Evolutionary conservation across 2,888 invertebrate genomes (phyloP).

Genomic region (Drosophila hamatofila): DNA sequence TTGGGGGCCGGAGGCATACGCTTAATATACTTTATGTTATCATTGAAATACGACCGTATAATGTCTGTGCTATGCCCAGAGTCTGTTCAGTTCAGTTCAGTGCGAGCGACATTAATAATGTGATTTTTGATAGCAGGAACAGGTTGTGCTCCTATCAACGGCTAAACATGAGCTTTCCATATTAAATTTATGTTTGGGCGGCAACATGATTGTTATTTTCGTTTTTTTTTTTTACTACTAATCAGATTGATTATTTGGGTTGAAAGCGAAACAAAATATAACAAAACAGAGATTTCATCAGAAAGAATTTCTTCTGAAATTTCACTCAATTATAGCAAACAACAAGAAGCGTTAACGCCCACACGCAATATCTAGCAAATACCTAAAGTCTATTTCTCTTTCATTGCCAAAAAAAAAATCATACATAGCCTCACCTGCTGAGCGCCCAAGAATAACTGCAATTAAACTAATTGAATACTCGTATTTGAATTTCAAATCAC

Average conservation of each 20-base stretch:
- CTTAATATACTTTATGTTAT: conserved; percentile 62
- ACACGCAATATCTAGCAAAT: background rate
- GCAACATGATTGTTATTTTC: conserved; percentile 24
- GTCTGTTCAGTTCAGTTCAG: conserved; percentile 46
- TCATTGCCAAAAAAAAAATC: conserved; percentile 1
- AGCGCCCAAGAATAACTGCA: conserved; percentile 52
- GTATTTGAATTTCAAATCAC: conserved; percentile 77
- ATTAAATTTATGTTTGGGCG: conserved; percentile 54
- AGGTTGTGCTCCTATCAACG: conserved; percentile 58
- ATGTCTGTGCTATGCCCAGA: conserved; percentile 37
- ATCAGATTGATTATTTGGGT: conserved; percentile 28
- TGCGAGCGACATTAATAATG: conserved; percentile 63
- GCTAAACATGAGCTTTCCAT: conserved; percentile 71
- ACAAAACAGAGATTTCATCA: background rate
- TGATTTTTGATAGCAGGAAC: conserved; percentile 69
- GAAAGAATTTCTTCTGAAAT: background rate
- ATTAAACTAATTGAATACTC: conserved; percentile 77
- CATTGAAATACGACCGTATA: conserved; percentile 72
- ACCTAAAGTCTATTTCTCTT: conserved; percentile 1
- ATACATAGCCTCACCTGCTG: conserved; percentile 60
- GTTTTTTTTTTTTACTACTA: background rate
- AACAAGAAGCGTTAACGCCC: conserved; percentile 5
- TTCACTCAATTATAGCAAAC: conserved; percentile 7
- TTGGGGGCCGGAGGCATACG: conserved; percentile 29
- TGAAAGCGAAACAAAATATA: conserved; percentile 1